Evolutionary conservation across 1,140 invertebrate genomes (phyloP).

Genomic region (Brachionus asplanchnoidis): DNA sequence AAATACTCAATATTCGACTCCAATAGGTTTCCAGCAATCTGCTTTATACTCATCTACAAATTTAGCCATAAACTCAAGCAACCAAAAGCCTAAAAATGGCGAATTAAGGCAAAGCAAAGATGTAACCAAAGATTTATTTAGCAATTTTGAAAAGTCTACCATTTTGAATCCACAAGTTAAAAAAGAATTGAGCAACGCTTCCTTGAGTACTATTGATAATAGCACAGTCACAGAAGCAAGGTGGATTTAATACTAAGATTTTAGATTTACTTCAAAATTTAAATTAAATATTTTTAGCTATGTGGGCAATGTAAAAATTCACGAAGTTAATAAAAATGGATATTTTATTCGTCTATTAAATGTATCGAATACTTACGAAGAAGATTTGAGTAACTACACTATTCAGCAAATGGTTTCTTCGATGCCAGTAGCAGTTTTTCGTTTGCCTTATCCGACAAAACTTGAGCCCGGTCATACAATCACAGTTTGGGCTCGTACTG

Average conservation of each 20-base stretch:
- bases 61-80: neutral
- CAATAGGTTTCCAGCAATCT: neutral
- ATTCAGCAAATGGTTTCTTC: conserved; percentile 55
- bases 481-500: conserved; percentile 52
- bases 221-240: conserved; percentile 32
- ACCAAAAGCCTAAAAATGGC: neutral
- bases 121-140: conserved; percentile 28
- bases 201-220: conserved; percentile 28
- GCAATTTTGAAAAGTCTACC: conserved; percentile 9
- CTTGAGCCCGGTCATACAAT: conserved; percentile 49
- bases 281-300: neutral
- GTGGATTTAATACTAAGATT: neutral
- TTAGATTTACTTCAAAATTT: neutral
- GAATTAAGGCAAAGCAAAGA: conserved; percentile 9
- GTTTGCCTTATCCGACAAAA: conserved; percentile 51
- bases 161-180: neutral
- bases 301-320: conserved; percentile 36
- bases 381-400: conserved; percentile 53
- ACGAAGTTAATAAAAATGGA: conserved; percentile 41
- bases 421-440: conserved; percentile 53
- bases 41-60: neutral
- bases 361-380: conserved; percentile 46
- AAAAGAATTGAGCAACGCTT: conserved; percentile 19
- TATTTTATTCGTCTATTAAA: conserved; percentile 38
- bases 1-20: neutral